Base-by-base conservation (phyloP, 2,113 vertebrate genomes). In the Arvicanthis niloticus region DNA sequence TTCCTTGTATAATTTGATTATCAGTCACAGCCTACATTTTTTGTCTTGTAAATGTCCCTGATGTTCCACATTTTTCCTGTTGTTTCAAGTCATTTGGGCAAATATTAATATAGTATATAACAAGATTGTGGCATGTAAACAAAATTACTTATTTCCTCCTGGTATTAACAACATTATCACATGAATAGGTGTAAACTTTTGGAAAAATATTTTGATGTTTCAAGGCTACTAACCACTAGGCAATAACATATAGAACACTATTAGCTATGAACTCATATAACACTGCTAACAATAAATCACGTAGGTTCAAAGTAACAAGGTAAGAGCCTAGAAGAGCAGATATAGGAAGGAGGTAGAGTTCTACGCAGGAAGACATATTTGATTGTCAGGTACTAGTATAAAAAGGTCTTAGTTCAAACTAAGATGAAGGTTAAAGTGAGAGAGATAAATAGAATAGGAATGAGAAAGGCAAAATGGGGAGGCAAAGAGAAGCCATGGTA, bases 241-340 rank as follows among this genome's bases (percentile, higher is more conserved):
- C 1, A 91, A 51, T 58, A 48, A 77, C 0, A 73, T 58, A 76
- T 1, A 40, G 3, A 80, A 77, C 19, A 4, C 7, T 42, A 67
- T 81, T 88, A 70, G 70, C 60, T 78, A 13, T 68, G 24, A 76
- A 91, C 73, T 58, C 53, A 13, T 31, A 93, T 48, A 60, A 88
- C 72, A 88, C 3, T 22, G 37, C 86, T 16, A 2, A 82, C 48
- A 81, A 31, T 17, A 93, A 40, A 17, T 92, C 7, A 76, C 21
- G 29, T 70, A 95, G 13, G 34, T 76, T 11, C 26, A 48, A 45
- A 86, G 5, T 67, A 7, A 67, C 42, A 15, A 80, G 1, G 21
- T 48, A 1, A 3, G 2, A 93, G 42, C 8, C 45, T 24, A 77
- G 8, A 56, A 88, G 78, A 22, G 17, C 37, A 26, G 45, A 48